Conservation (phyloP, 2,113 vertebrate species). For the Hymenochirus boettgeri region DNA sequence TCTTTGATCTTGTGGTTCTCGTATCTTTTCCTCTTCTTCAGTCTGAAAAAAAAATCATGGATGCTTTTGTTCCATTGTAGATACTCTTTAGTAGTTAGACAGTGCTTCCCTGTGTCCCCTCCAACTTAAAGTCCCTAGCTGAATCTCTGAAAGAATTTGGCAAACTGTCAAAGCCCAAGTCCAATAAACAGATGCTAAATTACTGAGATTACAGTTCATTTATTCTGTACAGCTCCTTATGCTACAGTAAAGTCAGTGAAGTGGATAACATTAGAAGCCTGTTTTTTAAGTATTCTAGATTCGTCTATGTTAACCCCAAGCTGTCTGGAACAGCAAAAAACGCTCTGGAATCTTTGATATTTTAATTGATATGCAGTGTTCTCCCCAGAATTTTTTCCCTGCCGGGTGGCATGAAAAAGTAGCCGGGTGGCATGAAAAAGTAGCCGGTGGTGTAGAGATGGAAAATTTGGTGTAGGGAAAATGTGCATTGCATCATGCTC, state of each 20-base stretch:
- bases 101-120: neutral
- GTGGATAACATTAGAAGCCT: neutral
- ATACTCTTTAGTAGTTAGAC: neutral
- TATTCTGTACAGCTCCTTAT: neutral
- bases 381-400: too few species aligned
- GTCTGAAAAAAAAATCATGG: conserved; percentile 13
- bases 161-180: conserved; percentile 5
- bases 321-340: too few species aligned
- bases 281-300: too few species aligned
- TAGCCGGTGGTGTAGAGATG: too few species aligned
- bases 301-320: too few species aligned
- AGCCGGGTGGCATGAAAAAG: too few species aligned
- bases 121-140: neutral
- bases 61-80: conserved; percentile 1
- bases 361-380: too few species aligned
- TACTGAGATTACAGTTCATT: neutral
- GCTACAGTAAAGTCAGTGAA: neutral
- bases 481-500: too few species aligned
- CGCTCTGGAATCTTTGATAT: too few species aligned
- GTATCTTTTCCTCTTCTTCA: neutral
- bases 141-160: neutral
- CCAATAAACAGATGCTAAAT: conserved; percentile 4
- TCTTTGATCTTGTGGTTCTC: neutral
- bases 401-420: too few species aligned
- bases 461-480: too few species aligned